Conservation (phyloP, 2,113 vertebrate genomes). For the Xyrauchen texanus region DNA sequence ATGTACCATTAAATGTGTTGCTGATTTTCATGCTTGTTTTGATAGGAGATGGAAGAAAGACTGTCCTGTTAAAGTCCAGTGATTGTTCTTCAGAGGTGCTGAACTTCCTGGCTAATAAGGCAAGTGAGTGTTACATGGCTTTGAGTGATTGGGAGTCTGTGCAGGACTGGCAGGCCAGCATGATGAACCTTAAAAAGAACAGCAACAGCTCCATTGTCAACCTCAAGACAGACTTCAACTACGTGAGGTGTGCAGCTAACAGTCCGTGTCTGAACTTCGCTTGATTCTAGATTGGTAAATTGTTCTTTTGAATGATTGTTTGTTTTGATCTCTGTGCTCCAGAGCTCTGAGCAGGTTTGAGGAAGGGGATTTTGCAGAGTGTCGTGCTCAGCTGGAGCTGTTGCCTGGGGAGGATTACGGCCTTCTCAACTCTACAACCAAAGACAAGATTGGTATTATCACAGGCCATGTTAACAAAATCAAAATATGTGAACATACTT, state of each 20-base stretch:
- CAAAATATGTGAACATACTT: neutral
- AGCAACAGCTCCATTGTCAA: slow-evolving; percentile 80
- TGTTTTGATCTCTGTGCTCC: slow-evolving; percentile 59
- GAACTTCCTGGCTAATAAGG: slow-evolving; percentile 94
- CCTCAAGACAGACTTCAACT: slow-evolving; percentile 94
- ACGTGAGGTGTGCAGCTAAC: slow-evolving; percentile 78
- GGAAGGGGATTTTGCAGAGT: slow-evolving; percentile 86
- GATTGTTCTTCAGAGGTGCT: slow-evolving; percentile 92
- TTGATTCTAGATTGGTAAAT: slow-evolving; percentile 14
- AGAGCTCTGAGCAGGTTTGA: slow-evolving; percentile 92
- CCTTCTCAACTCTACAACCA: slow-evolving; percentile 76
- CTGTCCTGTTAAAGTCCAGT: slow-evolving; percentile 85
- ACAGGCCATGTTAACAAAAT: neutral
- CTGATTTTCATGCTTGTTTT: neutral
- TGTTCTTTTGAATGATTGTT: neutral
- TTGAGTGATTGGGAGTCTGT: slow-evolving; percentile 92
- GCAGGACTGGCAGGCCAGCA: slow-evolving; percentile 91
- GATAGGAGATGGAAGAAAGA: slow-evolving; percentile 88
- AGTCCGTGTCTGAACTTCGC: neutral
- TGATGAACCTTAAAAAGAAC: slow-evolving; percentile 86
- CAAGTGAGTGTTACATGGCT: slow-evolving; percentile 91
- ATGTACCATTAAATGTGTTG: neutral
- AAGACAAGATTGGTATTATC: slow-evolving; percentile 91
- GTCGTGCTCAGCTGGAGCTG: slow-evolving; percentile 88
- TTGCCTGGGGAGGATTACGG: slow-evolving; percentile 94